Evolutionary conservation across 2,888 invertebrate species (phyloP).

Genomic region (Aphidoletes aphidimyza): DNA sequence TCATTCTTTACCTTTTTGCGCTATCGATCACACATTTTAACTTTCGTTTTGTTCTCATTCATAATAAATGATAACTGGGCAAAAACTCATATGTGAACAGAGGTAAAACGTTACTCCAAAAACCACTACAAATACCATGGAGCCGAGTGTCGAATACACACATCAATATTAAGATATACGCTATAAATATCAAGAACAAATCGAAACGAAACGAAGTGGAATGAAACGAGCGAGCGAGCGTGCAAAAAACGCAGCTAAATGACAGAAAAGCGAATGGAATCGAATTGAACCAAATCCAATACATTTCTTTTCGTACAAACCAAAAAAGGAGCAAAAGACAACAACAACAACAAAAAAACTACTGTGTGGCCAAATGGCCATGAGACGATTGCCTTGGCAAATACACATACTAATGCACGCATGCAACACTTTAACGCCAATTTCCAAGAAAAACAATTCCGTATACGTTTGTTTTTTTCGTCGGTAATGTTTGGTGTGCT

Average conservation of each 20-base stretch:
- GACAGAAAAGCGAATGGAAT: slow-evolving; percentile 31
- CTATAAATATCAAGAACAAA: slow-evolving; percentile 34
- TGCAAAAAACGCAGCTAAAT: neutral
- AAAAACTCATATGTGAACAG: neutral
- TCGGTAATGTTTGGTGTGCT: neutral
- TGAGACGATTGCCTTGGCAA: slow-evolving; percentile 43
- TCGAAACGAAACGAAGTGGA: neutral
- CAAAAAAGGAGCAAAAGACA: neutral
- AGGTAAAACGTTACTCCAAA: neutral
- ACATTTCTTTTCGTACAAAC: neutral
- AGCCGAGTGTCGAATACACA: neutral
- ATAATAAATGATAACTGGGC: slow-evolving; percentile 44
- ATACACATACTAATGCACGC: neutral
- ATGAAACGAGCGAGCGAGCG: neutral
- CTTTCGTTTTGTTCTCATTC: slow-evolving; percentile 46
- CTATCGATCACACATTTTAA: slow-evolving; percentile 40
- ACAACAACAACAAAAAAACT: neutral
- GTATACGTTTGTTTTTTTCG: too few species aligned
- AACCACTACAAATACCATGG: neutral
- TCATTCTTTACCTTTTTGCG: neutral
- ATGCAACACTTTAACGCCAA: neutral
- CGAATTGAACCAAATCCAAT: slow-evolving; percentile 15
- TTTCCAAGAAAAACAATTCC: neutral
- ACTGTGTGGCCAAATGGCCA: neutral
- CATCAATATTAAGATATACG: slow-evolving; percentile 16